These are phyloP conservation scores for Bufo gargarizans DNA, from an alignment of 2,113 vertebrate species.

Conservation along the genomic window DNA sequence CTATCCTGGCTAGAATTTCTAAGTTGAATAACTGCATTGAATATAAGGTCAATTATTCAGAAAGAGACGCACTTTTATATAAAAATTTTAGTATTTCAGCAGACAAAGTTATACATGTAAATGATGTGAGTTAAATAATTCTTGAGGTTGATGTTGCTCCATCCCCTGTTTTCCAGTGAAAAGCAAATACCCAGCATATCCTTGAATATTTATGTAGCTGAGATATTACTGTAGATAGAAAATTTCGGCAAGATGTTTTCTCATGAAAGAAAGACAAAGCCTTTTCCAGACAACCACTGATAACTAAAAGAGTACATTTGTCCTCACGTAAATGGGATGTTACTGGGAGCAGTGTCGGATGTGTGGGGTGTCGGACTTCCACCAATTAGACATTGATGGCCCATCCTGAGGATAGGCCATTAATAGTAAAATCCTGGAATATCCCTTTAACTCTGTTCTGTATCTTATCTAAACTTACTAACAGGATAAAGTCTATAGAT, in stretches of 20 bases:
- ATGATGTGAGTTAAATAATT: background rate
- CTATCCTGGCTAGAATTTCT: background rate
- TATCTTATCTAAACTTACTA: no score
- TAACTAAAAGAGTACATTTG: background rate
- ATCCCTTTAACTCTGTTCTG: no score
- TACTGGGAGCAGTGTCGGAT: no score
- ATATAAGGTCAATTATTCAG: conserved; percentile 38
- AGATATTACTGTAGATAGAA: background rate
- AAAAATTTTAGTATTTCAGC: conserved; percentile 36
- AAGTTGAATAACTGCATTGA: conserved; percentile 41
- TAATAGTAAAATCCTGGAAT: no score
- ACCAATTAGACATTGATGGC: no score
- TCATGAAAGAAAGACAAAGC: background rate
- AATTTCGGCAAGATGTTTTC: background rate
- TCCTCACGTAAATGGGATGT: no score
- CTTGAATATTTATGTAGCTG: background rate
- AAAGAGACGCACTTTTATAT: background rate
- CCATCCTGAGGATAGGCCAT: no score
- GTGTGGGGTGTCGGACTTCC: no score
- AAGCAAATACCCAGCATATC: background rate
- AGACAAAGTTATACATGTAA: conserved; percentile 32
- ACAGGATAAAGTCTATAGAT: no score
- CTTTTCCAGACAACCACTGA: background rate
- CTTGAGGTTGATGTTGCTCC: background rate
- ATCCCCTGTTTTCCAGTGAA: background rate